Evolutionary conservation across 2,797 vertebrate species (phyloP), one percentile per base, ranked within the genome.

Genomic region (Perodicticus potto): DNA sequence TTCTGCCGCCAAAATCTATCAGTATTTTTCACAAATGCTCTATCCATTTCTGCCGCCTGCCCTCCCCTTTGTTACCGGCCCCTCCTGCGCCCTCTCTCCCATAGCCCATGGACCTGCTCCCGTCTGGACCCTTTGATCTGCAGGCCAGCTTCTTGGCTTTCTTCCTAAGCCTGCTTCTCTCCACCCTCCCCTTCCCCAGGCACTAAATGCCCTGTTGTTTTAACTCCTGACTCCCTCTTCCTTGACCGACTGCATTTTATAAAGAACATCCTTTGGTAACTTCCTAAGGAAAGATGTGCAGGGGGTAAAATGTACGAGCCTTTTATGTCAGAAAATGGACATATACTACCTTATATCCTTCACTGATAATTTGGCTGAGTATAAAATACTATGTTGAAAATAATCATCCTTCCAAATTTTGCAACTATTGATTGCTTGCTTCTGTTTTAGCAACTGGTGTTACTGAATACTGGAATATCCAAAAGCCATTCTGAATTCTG

Each of bases 401-500:
- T 91, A n/a, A 86, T 37, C 59, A 49, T 61, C 9, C 7, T 29
- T 89, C 19, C 2, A 55, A 43, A 55, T 45, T 86, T 83, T 93
- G 45, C 76, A 86, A 91, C 86, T 43, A 76, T 34, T 72, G 19
- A 14, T 77, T 53, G 49, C 49, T 53, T 53, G 49, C 14, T 77
- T 91, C 12, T 86, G 43, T 89, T 86, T 59, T n/a, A 86, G 1
- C 37, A 65, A 80, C 29, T 59, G 59, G 2, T 11, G 12, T 29
- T 74, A 67, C 37, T 86, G 32, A n/a, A 5, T 57, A 53, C 53
- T 57, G 37, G 13, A 25, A 57, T n/a, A 57, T 37, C 49, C 37
- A 37, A 49, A 89, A 86, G 90, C 65, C 87, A 91, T 80, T 83
- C 19, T 27, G 25, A 63, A 91, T 91, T 45, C 63, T 59, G 63